Base-by-base conservation (phyloP, 2,113 vertebrate species). In the Zosterops pallidus region DNA sequence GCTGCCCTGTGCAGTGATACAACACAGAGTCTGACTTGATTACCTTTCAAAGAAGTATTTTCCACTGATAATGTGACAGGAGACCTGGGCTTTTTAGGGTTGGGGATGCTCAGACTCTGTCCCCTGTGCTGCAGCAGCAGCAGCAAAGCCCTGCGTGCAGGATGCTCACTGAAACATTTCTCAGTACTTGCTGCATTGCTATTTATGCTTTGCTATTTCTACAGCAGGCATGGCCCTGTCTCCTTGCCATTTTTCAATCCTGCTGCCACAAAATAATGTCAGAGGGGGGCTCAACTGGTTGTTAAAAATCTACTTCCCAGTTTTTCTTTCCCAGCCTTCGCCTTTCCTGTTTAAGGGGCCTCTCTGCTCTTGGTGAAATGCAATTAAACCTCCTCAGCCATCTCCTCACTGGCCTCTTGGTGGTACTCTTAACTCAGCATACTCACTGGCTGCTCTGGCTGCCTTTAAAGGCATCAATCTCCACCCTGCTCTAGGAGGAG, bases 351-450 rank as follows among this genome's bases (percentile, higher is more conserved):
- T 79, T 44, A 69, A 44, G 15, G 24, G 11, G 4, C 12, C n/a
- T 75, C 46, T 65, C 13, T 53, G 41, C 37, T 63, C 28, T 25
- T 11, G n/a, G n/a, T 57, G 52, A 86, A 92, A 93, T 50, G 70
- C 77, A 79, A 60, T 72, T 77, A 63, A 94, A 89, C 12, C 21
- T 90, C 33, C 56, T 86, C 71, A 88, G 72, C 57, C 89, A 70
- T 96, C 65, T 91, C 90, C 79, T 80, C 12, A 10, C 50, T 28
- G 67, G 80, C 96, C 97, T 96, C 97, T 96, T 96, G 96, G 96
- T 97, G 97, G 97, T 95, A 97, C 86, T 95, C 82, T 97, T 96
- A 67, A 95, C 95, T 82, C 91, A 95, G 96, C 29, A 63, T 92
- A 95, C 69, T 71, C 82, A 33, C 64, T 29, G 57, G 44, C 55